A percentile compares a stretch with the other conserved stretches of the same genome.
Evolutionary conservation across 2,888 invertebrate species (phyloP).

Genomic region (Smittia sp.): DNA sequence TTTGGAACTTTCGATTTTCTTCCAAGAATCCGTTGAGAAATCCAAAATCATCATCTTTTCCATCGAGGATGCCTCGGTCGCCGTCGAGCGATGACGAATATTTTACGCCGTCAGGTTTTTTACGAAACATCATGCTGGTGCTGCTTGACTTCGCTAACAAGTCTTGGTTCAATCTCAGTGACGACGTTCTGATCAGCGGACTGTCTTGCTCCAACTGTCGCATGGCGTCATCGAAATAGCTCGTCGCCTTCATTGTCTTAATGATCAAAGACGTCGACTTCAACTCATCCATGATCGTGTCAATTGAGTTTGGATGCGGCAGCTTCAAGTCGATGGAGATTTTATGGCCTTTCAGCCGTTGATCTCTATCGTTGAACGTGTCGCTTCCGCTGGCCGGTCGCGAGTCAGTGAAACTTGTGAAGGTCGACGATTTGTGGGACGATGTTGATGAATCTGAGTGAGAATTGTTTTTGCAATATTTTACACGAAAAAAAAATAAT

Average conservation of each 20-base stretch:
- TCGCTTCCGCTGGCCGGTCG: slow-evolving; percentile 27
- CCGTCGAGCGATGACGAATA: slow-evolving; percentile 44
- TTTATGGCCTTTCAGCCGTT: slow-evolving; percentile 23
- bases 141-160: slow-evolving; percentile 43
- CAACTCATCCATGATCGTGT: slow-evolving; percentile 45
- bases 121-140: slow-evolving; percentile 40
- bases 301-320: slow-evolving; percentile 34
- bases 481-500: too few species aligned
- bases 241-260: slow-evolving; percentile 52
- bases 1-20: slow-evolving; percentile 38
- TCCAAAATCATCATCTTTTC: slow-evolving; percentile 29
- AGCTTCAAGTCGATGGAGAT: slow-evolving; percentile 38
- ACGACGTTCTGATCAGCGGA: slow-evolving; percentile 26
- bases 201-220: slow-evolving; percentile 46
- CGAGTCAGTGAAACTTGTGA: slow-evolving; percentile 36
- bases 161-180: slow-evolving; percentile 43
- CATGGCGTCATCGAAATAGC: slow-evolving; percentile 53
- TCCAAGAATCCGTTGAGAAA: slow-evolving; percentile 37
- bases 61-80: slow-evolving; percentile 40
- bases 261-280: slow-evolving; percentile 54
- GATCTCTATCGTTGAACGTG: slow-evolving; percentile 26
- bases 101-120: slow-evolving; percentile 30
- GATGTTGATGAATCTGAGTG: slow-evolving; percentile 22
- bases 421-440: slow-evolving; percentile 35
- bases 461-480: not conserved